phyloP scores from a whole-genome alignment of 30 jellyfish, hydroid and myxozoan species.

The Turritopsis rubra region DNA sequence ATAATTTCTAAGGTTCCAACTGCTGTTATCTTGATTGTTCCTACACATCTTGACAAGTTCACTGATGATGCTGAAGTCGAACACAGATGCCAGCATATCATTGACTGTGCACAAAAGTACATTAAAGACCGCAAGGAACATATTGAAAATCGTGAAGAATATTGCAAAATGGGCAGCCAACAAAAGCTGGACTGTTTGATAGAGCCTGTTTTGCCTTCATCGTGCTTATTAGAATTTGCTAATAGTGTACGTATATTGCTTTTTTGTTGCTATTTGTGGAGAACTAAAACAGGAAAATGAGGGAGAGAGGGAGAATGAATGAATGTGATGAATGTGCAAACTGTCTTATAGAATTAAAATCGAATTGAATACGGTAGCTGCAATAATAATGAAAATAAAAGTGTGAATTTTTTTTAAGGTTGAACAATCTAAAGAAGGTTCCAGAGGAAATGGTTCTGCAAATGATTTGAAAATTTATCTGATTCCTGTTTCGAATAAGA shows the following conservation, averaged over 20 bases:
- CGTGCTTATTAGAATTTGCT: not conserved
- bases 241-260: not conserved
- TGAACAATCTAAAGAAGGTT: not conserved
- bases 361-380: too few species aligned
- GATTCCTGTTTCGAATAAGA: conserved; percentile 56
- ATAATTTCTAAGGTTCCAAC: conserved; percentile 66
- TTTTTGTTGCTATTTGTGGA: not conserved
- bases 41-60: conserved; percentile 64
- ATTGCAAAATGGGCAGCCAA: not conserved
- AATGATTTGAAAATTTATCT: not conserved
- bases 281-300: too few species aligned
- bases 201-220: conserved; percentile 4
- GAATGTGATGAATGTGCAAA: too few species aligned
- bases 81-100: conserved; percentile 30
- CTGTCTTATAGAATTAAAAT: too few species aligned
- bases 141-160: not conserved
- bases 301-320: too few species aligned
- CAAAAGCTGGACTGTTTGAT: not conserved
- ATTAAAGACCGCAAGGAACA: not conserved
- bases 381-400: too few species aligned
- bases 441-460: not conserved
- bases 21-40: conserved; percentile 63
- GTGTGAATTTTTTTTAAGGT: not conserved
- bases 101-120: conserved; percentile 10
- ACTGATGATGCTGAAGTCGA: conserved; percentile 7